Evolutionary conservation across 2,113 vertebrate genomes (phyloP).

Genomic region (Rhynchomys soricoides): DNA sequence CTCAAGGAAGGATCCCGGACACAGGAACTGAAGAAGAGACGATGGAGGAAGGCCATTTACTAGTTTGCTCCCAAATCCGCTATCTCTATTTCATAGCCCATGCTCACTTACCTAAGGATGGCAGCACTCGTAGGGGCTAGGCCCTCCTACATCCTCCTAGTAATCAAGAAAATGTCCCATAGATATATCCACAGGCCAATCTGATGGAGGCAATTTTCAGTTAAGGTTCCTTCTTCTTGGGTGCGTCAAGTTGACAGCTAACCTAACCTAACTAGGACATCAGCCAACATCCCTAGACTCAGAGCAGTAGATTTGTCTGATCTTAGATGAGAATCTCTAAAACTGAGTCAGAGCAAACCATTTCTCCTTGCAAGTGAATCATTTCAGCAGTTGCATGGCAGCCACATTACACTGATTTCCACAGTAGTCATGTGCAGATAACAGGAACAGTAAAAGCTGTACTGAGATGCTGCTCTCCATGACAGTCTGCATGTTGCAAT

Average conservation of each 20-base stretch:
- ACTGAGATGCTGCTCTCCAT: background rate
- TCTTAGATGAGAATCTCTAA: background rate
- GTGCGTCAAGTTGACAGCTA: background rate
- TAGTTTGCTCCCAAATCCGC: background rate
- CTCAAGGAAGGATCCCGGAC: background rate
- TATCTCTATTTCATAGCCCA: background rate
- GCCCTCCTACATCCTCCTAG: background rate
- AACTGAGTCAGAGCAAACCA: background rate
- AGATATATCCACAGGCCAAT: background rate
- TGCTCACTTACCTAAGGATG: background rate
- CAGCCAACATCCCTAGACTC: background rate
- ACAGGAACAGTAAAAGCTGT: background rate
- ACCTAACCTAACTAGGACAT: background rate
- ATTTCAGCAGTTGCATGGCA: no score
- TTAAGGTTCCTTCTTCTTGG: background rate
- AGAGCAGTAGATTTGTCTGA: background rate
- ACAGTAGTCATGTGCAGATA: background rate
- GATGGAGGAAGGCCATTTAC: background rate
- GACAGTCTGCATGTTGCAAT: background rate
- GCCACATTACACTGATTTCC: background rate
- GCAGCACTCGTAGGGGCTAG: background rate
- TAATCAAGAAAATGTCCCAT: background rate
- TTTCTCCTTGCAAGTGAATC: background rate
- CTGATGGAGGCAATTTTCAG: background rate
- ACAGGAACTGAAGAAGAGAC: background rate